Conservation (phyloP, 2,113 vertebrate species). For the Grus americana region DNA sequence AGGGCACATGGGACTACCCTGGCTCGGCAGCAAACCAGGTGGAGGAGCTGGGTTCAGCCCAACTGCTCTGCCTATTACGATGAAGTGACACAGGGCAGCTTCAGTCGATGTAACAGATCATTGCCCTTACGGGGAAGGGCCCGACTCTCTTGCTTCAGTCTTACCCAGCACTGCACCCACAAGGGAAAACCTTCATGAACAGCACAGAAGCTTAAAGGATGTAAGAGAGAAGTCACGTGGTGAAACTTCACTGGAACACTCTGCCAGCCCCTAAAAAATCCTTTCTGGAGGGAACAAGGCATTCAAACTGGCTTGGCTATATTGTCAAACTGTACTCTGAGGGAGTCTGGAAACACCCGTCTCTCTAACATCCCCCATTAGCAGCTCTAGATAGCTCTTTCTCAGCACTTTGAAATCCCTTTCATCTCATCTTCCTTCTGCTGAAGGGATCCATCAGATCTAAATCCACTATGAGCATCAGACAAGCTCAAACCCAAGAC, state of each 20-base stretch:
- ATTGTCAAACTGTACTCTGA: not conserved
- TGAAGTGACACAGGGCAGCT: not conserved
- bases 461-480: not conserved
- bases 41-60: not conserved
- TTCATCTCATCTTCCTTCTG: not conserved
- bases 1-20: not conserved
- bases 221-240: not conserved
- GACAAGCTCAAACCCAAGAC: not conserved
- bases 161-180: not conserved
- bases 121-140: not conserved
- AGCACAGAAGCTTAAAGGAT: not conserved
- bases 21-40: rapidly evolving
- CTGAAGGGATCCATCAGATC: not conserved
- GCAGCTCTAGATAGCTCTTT: not conserved
- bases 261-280: not conserved
- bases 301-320: not conserved
- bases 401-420: not conserved
- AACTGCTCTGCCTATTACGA: not conserved
- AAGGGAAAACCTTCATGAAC: not conserved
- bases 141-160: not conserved
- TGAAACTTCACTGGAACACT: not conserved
- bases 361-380: not conserved
- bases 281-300: not conserved
- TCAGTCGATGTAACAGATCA: not conserved
- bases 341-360: not conserved